Evolutionary conservation across 2,888 invertebrate genomes (phyloP).

Genomic region (Acanthoscelides obtectus): DNA sequence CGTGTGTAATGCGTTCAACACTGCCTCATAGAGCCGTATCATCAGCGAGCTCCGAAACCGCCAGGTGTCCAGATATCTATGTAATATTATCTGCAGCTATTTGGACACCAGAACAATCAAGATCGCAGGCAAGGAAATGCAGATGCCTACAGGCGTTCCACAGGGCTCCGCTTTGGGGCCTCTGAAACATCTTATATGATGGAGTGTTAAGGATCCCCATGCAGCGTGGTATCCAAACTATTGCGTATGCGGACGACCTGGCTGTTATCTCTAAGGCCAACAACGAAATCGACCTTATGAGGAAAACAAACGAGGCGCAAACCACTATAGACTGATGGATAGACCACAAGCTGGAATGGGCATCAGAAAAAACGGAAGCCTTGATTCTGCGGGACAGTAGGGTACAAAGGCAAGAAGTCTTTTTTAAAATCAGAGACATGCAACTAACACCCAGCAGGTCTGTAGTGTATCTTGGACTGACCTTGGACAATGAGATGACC

Average conservation of each 20-base stretch:
- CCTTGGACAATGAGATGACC: too few relatives aligned
- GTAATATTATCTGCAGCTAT: background rate
- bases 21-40: background rate
- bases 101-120: background rate
- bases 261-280: conserved; percentile 2
- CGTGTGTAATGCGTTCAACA: conserved; percentile 6
- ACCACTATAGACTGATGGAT: conserved; percentile 3
- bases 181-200: conserved; percentile 4
- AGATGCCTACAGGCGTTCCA: conserved; percentile 1
- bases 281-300: background rate
- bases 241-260: conserved; percentile 8
- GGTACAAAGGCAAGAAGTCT: too few relatives aligned
- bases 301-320: background rate
- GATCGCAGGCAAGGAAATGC: background rate
- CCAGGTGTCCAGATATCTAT: background rate
- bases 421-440: too few relatives aligned
- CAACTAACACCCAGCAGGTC: too few relatives aligned
- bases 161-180: conserved; percentile 5
- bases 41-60: background rate
- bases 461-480: too few relatives aligned
- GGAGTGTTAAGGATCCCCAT: background rate
- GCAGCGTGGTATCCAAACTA: background rate
- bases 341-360: background rate
- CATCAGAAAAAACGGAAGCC: conserved; percentile 4
- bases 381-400: too few relatives aligned